Evolutionary conservation across 2,888 invertebrate species (phyloP).

Genomic region (Trichopoda pennipes): DNA sequence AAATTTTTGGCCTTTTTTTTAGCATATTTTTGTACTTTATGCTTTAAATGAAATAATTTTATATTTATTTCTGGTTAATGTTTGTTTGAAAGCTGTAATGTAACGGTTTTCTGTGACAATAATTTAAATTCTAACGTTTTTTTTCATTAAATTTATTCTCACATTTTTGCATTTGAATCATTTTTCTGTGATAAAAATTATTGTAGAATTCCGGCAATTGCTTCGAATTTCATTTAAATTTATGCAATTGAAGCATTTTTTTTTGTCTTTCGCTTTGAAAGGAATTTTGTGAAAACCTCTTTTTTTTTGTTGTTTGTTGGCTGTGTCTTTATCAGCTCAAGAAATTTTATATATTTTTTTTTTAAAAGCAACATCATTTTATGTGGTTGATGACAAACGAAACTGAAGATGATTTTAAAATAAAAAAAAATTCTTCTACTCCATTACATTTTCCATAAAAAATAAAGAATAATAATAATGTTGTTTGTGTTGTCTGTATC

Average conservation of each 20-base stretch:
- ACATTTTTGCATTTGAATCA: no score
- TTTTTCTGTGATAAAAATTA: no score
- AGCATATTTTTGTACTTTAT: no score
- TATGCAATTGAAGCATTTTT: not conserved
- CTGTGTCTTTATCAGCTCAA: not conserved
- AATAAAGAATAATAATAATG: not conserved
- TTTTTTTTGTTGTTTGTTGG: not conserved
- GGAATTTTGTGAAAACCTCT: not conserved
- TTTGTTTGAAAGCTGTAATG: no score
- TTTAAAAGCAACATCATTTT: not conserved
- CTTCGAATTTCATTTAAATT: not conserved
- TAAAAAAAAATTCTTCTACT: constrained; percentile 14
- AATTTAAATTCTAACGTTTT: no score
- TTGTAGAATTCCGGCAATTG: not conserved
- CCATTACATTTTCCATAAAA: constrained; percentile 6
- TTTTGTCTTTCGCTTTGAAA: not conserved
- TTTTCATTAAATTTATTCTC: no score
- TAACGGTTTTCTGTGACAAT: no score
- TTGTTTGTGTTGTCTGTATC: not conserved
- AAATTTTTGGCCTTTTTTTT: no score
- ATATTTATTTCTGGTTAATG: no score
- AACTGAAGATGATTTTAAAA: no score
- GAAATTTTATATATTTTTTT: constrained; percentile 28
- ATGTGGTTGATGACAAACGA: not conserved
- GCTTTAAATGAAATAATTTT: no score